Base-by-base conservation (phyloP, 2,888 invertebrate species). In the Dryococelus australis region DNA sequence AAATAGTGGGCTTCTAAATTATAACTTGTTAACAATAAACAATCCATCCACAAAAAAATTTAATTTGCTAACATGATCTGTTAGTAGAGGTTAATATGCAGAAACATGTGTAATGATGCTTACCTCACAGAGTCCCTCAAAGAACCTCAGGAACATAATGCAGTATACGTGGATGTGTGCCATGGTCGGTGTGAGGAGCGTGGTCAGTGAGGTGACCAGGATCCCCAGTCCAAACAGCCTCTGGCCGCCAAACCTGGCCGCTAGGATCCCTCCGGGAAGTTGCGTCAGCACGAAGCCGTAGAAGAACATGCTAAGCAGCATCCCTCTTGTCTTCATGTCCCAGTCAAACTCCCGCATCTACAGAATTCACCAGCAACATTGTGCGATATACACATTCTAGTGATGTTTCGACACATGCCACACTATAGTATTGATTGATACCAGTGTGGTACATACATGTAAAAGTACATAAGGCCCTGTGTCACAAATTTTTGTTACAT, bases 261-360 rank as follows among this genome's bases (percentile, higher is more conserved):
- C 65, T 3, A 65, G 20, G 8, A 65, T 6, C 8, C 65, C 65
- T 8, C 65, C 65, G 8, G 65, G 24, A 8, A 65, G 20, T 24
- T 65, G 65, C 65, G 65, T 65, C 65, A 65, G 65, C n/a, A 65
- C 24, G 65, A 65, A 65, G 65, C 65, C 65, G n/a, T 65, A 65
- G 35, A 35, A 35, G 51, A 51, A 51, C 51, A 20, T 16, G 65
- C 65, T 65, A 20, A 65, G 65, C 65, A 65, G 65, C 65, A 65
- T 2, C 0, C 65, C 65, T 8, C 65, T 20, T 20, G 65, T 65
- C 2, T n/a, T n/a, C 13, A n/a, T 24, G n/a, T 65, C 65, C 65
- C 65, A 65, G 20, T 65, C 65, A n/a, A 65, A 65, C 65, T 65
- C 65, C 65, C n/a, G 65, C 65, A n/a, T 20, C 65, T 65, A n/a